Evolutionary conservation across 2,888 invertebrate genomes (phyloP), one percentile per base, ranked within the genome.

Genomic region (Sarcophaga caerulescens): DNA sequence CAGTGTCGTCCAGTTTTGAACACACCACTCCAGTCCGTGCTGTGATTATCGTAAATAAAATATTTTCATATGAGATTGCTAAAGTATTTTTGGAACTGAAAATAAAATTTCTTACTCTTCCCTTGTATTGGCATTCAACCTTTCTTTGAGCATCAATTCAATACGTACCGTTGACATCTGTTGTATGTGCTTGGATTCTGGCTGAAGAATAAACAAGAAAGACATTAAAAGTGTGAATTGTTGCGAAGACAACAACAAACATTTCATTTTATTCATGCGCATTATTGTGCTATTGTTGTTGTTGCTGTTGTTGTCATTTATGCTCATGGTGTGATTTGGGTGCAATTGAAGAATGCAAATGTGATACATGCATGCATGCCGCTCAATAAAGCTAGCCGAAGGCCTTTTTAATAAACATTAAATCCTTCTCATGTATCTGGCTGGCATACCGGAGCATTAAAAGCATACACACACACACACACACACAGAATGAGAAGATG

Each of bases 311-410:
- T 62, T 62, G 6, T 65, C 45, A 11, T 69, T 81, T 11, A 69
- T 70, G 44, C 59, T 71, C 59, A 76, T 76, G 65, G 82, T 60
- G 60, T 77, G 82, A 76, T 82, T 84, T 84, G 79, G 79, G 79
- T 84, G 79, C 84, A 84, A 79, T 80, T 80, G 75, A 84, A 76
- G 79, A 84, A 84, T 84, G 84, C 84, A 84, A 84, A 84, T 84
- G 70, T 75, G 84, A 84, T 80, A 80, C 65, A 80, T 84, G 79
- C 65, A 80, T 84, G 79, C 79, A 80, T 84, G 79, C 84, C 84
- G 74, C 65, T 65, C 75, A 76, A 80, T 52, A 81, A 73, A 79
- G 69, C 73, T 70, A 75, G 84, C 84, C 84, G 14, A 80, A 84
- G 80, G 79, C 52, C 52, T 66, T 80, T 63, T 84, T 75, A 80